Evolutionary conservation across 2,113 vertebrate genomes (phyloP).

Genomic region (Eurypyga helias): DNA sequence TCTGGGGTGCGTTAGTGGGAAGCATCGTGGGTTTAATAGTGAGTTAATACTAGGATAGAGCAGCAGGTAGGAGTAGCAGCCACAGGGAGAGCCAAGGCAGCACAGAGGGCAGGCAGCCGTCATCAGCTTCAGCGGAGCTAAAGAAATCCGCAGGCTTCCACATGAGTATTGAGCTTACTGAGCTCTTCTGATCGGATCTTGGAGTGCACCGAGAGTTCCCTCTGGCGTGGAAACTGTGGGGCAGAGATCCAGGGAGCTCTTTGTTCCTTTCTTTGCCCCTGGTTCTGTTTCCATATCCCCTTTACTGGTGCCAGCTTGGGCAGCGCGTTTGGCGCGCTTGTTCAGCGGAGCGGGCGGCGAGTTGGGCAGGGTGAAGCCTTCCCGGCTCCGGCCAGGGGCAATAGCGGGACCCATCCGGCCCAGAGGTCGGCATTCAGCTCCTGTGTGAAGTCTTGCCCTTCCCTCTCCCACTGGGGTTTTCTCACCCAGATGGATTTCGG

Average conservation of each 20-base stretch:
- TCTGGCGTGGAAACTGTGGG: background rate
- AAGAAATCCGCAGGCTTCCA: constrained; percentile 37
- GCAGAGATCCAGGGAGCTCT: background rate
- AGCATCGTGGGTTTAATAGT: no score
- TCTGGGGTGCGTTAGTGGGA: background rate
- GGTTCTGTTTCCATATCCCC: background rate
- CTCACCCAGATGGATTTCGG: background rate
- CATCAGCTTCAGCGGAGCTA: background rate
- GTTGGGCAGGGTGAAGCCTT: background rate
- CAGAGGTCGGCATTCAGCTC: background rate
- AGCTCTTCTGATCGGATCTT: constrained; percentile 28
- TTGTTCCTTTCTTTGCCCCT: constrained; percentile 22
- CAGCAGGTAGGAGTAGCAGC: background rate
- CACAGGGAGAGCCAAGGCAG: background rate
- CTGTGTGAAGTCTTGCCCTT: background rate
- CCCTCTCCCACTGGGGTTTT: background rate
- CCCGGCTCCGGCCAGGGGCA: background rate
- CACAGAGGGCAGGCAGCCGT: background rate
- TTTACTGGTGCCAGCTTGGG: background rate
- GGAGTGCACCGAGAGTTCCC: background rate
- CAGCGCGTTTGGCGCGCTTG: background rate
- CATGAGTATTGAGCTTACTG: constrained; percentile 45
- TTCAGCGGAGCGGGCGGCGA: background rate
- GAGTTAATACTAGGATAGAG: constrained; percentile 30
- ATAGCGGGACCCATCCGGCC: background rate